These are phyloP conservation scores for Bucco capensis DNA, from an alignment of 2,113 vertebrate genomes.

Conservation along the genomic window DNA sequence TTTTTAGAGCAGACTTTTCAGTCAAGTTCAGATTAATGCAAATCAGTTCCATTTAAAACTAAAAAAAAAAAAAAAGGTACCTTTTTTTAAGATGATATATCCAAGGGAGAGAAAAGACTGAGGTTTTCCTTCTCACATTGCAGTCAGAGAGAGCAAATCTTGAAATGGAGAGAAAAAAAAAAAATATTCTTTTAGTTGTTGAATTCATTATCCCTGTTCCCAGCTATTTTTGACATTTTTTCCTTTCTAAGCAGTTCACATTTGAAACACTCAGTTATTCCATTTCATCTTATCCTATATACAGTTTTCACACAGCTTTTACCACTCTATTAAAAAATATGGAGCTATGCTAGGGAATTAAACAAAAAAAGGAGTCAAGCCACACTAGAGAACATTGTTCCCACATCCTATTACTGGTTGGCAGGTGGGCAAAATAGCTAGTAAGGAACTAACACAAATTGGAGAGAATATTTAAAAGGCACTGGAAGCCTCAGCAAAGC, in stretches of 20 bases:
- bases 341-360: neutral
- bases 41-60: neutral
- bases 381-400: neutral
- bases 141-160: neutral
- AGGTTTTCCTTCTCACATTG: neutral
- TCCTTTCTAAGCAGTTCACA: neutral
- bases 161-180: neutral
- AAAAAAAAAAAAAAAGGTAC: neutral
- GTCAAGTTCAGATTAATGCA: neutral
- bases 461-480: conserved; percentile 33
- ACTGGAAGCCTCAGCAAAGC: neutral
- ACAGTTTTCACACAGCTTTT: neutral
- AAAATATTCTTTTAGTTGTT: neutral
- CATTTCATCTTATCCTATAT: neutral
- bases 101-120: neutral
- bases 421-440: neutral
- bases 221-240: neutral
- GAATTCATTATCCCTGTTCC: neutral
- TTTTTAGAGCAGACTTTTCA: neutral
- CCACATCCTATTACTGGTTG: neutral
- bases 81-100: neutral
- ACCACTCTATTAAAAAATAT: neutral
- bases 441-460: conserved; percentile 8
- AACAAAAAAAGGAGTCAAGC: neutral
- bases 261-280: neutral